Evolutionary conservation across 2,888 invertebrate species (phyloP).

Genomic region (Holacanthella duospinosa): DNA sequence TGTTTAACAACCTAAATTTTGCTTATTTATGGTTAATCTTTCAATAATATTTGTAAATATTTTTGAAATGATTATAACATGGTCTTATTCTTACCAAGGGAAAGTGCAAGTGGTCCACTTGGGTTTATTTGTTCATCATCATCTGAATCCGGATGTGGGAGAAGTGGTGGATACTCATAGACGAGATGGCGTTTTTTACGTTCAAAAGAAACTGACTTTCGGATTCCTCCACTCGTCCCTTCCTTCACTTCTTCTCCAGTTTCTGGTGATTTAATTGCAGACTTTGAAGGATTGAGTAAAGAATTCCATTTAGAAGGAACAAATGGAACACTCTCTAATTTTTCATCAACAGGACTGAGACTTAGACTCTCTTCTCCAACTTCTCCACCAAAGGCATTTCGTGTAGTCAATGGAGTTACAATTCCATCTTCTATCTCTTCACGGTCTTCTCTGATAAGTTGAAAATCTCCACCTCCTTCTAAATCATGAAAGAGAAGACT

Average conservation of each 20-base stretch:
- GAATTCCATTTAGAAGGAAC: constrained; percentile 37
- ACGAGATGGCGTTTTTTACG: constrained; percentile 31
- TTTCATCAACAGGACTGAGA: not conserved
- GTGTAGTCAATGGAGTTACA: not conserved
- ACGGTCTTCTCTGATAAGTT: constrained; percentile 12
- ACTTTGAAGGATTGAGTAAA: constrained; percentile 28
- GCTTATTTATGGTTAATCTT: too few species aligned
- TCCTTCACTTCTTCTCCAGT: not conserved
- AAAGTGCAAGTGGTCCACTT: constrained; percentile 7
- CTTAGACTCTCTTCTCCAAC: not conserved
- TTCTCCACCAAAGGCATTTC: not conserved
- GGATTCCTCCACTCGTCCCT: constrained; percentile 15
- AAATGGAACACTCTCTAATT: constrained; percentile 11
- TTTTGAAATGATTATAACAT: too few species aligned
- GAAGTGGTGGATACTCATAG: constrained; percentile 33
- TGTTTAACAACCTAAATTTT: too few species aligned
- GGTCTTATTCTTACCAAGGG: constrained; percentile 18
- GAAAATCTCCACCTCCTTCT: constrained; percentile 12
- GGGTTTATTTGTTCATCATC: constrained; percentile 24
- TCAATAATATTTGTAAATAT: too few species aligned
- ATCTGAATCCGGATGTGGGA: constrained; percentile 24
- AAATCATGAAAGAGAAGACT: constrained; percentile 32
- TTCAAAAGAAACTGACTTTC: constrained; percentile 36
- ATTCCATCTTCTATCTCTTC: not conserved
- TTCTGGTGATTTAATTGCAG: constrained; percentile 35